Evolutionary conservation across 2,113 vertebrate genomes (phyloP).

Genomic region (Ophthalmotilapia sp.): DNA sequence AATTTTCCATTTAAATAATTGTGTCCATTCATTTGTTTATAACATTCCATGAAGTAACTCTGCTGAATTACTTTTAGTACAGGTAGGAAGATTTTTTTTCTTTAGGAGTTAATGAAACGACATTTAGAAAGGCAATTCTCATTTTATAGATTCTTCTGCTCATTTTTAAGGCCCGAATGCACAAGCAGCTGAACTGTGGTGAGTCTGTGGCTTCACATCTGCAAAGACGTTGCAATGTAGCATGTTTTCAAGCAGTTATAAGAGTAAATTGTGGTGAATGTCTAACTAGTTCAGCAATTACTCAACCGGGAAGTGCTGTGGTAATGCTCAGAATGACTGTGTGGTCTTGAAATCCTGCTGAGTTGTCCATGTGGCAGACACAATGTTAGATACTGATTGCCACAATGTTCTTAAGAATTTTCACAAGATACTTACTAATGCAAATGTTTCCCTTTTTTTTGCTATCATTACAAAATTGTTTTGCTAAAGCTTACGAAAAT

Average conservation of each 20-base stretch:
- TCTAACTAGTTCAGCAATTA: neutral
- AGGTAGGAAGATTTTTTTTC: neutral
- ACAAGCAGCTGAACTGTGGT: neutral
- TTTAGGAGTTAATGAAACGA: neutral
- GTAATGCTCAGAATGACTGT: neutral
- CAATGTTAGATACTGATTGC: neutral
- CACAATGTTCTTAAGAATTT: neutral
- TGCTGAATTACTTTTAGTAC: neutral
- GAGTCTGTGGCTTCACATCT: neutral
- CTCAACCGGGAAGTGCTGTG: constrained; percentile 6
- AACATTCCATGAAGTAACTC: neutral
- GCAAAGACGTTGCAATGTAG: neutral
- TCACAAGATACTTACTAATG: neutral
- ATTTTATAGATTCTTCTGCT: neutral
- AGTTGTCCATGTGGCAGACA: neutral
- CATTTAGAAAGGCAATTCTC: neutral
- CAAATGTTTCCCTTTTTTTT: neutral
- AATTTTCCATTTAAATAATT: neutral
- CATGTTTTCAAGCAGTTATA: neutral
- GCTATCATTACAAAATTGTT: neutral
- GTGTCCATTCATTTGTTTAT: neutral
- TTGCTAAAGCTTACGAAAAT: neutral
- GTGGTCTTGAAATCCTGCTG: neutral
- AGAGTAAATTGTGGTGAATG: neutral
- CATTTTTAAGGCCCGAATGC: neutral